phyloP scores from a whole-genome alignment of 2,113 vertebrate species.

The Neolamprologus longior region DNA sequence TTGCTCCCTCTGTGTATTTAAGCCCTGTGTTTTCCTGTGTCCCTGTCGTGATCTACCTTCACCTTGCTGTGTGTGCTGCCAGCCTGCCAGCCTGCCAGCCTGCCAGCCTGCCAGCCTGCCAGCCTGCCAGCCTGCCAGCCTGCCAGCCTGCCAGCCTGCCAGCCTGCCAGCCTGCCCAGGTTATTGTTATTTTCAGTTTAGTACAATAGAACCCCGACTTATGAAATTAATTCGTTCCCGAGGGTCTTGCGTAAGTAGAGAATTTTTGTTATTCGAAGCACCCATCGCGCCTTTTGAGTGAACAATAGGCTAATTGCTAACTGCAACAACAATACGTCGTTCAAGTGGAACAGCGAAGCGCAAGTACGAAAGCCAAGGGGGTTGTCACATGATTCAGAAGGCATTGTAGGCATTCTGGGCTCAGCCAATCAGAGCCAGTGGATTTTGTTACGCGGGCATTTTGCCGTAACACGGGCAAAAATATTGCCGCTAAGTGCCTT shows the following conservation, averaged over 20 bases:
- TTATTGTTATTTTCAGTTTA: neutral
- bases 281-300: neutral
- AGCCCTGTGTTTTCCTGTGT: neutral
- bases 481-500: neutral
- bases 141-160: rapidly evolving
- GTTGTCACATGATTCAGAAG: neutral
- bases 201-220: rapidly evolving
- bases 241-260: neutral
- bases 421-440: neutral
- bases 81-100: rapidly evolving
- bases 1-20: neutral
- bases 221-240: neutral
- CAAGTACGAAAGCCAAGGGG: neutral
- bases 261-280: neutral
- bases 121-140: too few relatives aligned
- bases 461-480: neutral
- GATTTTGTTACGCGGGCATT: neutral
- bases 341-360: neutral
- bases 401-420: neutral
- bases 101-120: too few relatives aligned
- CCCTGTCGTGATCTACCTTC: rapidly evolving
- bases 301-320: neutral
- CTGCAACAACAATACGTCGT: neutral
- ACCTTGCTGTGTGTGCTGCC: neutral
- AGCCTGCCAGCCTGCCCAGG: rapidly evolving